These are phyloP conservation scores for Stichopus horrens DNA, from an alignment of 53 echinoderm and acorn worm species.

Conservation along the genomic window DNA sequence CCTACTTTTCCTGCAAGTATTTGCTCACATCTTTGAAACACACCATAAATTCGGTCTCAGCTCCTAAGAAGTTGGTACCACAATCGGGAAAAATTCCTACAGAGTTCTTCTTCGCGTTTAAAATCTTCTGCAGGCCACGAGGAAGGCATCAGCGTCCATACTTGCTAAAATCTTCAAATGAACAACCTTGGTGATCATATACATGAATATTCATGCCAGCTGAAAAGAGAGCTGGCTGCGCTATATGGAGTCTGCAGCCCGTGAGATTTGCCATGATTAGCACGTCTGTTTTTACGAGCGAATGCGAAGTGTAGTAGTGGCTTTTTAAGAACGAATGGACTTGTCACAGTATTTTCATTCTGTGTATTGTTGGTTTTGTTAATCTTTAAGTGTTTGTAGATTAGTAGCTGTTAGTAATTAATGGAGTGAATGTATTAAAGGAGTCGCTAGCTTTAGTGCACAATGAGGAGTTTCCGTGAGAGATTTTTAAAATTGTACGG, in stretches of 20 bases:
- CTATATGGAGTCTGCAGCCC: constrained; percentile 40
- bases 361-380: too few species aligned
- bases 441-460: too few species aligned
- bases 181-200: constrained; percentile 47
- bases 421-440: too few species aligned
- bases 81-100: constrained; percentile 47
- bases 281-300: constrained; percentile 3
- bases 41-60: constrained; percentile 35
- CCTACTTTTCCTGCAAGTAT: constrained; percentile 40
- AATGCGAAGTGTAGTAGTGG: too few species aligned
- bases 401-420: too few species aligned
- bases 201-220: constrained; percentile 56
- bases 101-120: constrained; percentile 38
- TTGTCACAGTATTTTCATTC: too few species aligned
- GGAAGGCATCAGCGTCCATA: constrained; percentile 50
- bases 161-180: constrained; percentile 45
- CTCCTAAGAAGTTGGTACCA: constrained; percentile 61
- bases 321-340: too few species aligned
- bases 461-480: too few species aligned
- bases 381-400: too few species aligned
- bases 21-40: constrained; percentile 39
- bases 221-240: constrained; percentile 54
- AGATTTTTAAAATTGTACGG: too few species aligned
- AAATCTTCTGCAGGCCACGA: constrained; percentile 56
- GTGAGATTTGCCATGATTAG: constrained; percentile 58